Base-by-base conservation (phyloP, 2,797 vertebrate genomes). In the Spondyliosoma cantharus region DNA sequence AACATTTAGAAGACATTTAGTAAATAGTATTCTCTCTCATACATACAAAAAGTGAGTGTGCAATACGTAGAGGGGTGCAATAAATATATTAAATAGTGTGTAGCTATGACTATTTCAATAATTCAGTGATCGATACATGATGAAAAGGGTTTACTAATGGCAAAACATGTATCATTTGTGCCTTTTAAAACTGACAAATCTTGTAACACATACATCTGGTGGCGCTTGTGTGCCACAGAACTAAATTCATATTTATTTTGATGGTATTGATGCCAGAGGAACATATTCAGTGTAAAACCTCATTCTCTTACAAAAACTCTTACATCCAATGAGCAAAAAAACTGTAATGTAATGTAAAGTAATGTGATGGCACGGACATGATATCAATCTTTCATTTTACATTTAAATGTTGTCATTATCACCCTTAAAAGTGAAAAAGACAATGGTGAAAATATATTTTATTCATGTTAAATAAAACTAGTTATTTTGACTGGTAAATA, bases 221-320 rank as follows among this genome's bases (percentile, higher is more conserved):
- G 43, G 16, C 32, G n/a, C 13, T 62, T 75, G 52, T 79, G 56
- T 65, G 56, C 56, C 27, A 74, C 71, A 81, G 16, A 70, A 72
- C 37, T 65, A 65, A 49, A 67, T 66, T 29, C 3, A 4, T 45
- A 49, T 70, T 64, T 71, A 0, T 70, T 43, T 25, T 24, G 53
- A 62, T 66, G 11, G 5, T 80, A 16, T 48, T 73, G 14, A 62
- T 70, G 37, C 20, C 69, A 78, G 32, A 71, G 54, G 68, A 43
- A 76, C 29, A 70, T 76, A 61, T 58, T 81, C 59, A 82, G 68
- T 78, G 69, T 71, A 60, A 78, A 76, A 75, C 20, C 7, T 43
- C 37, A n/a, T 71, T 62, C 32, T 37, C 32, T 32, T 32, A 32
- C 32, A 32, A 32, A 32, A 32, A 32, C 32, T 32, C 32, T 32